phyloP scores from a whole-genome alignment of 2,113 vertebrate species.

The Percina caprodes region DNA sequence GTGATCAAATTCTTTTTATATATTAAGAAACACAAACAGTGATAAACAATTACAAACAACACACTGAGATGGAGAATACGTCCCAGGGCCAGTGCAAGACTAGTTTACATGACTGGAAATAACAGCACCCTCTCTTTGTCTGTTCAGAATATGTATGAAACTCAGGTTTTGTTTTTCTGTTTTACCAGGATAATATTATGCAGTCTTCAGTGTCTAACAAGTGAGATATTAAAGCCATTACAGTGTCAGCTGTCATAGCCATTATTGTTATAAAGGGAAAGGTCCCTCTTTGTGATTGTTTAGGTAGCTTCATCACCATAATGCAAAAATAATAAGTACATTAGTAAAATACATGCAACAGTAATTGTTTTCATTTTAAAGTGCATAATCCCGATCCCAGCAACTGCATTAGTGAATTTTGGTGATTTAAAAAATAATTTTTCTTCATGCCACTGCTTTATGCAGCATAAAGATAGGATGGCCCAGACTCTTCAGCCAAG shows the following conservation, averaged over 20 bases:
- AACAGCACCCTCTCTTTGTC: slow-evolving; percentile 5
- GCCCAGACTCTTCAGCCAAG: slow-evolving; percentile 13
- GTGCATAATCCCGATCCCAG: slow-evolving; percentile 18
- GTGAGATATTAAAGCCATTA: slow-evolving; percentile 1
- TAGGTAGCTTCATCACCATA: slow-evolving; percentile 5
- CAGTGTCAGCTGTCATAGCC: slow-evolving; percentile 1
- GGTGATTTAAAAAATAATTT: slow-evolving; percentile 42
- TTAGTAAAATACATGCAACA: slow-evolving; percentile 16
- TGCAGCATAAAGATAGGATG: slow-evolving; percentile 13
- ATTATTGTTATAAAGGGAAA: background rate
- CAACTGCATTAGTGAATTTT: slow-evolving; percentile 9
- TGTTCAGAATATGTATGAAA: slow-evolving; percentile 35
- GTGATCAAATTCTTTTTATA: too few species aligned
- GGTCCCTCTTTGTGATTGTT: slow-evolving; percentile 2
- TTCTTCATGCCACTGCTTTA: slow-evolving; percentile 8
- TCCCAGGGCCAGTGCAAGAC: background rate
- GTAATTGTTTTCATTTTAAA: slow-evolving; percentile 25
- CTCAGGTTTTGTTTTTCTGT: background rate
- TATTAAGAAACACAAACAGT: too few species aligned
- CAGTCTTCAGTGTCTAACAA: background rate
- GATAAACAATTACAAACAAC: too few species aligned
- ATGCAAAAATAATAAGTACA: slow-evolving; percentile 22
- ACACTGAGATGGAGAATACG: too few species aligned
- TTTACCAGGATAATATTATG: background rate
- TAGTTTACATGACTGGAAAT: background rate